A percentile compares a stretch with the other conserved stretches of the same genome.
phyloP scores from a whole-genome alignment of 2,113 vertebrate genomes.

The Eulacestoma nigropectus region DNA sequence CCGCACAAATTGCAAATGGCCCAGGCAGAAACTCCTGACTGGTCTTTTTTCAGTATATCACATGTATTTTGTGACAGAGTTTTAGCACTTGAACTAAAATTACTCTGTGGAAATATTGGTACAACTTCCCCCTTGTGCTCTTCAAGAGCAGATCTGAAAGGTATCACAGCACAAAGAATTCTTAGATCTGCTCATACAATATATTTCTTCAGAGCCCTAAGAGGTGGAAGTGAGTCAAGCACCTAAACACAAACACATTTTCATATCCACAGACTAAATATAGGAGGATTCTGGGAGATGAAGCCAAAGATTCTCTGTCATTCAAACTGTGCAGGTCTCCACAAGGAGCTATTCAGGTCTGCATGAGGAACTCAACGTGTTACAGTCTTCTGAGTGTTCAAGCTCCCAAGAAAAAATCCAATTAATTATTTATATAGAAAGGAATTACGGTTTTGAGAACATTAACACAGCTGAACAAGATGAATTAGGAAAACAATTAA shows the following conservation, averaged over 20 bases:
- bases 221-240: not conserved
- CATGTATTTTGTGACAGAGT: not conserved
- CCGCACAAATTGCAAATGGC: not conserved
- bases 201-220: not conserved
- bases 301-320: not conserved
- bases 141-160: not conserved
- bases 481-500: not conserved
- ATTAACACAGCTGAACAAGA: not conserved
- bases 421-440: not conserved
- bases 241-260: not conserved
- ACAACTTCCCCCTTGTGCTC: fast-evolving
- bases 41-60: not conserved
- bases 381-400: not conserved
- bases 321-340: not conserved
- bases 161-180: not conserved
- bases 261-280: not conserved
- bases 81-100: not conserved
- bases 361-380: fast-evolving
- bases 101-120: not conserved
- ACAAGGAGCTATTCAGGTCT: not conserved
- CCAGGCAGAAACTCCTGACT: not conserved
- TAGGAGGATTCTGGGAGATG: not conserved
- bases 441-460: not conserved
- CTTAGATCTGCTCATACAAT: not conserved
- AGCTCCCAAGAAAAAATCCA: not conserved